These are phyloP conservation scores for Drosophila sulfurigaster DNA, from an alignment of 1,140 invertebrate species.

Conservation along the genomic window DNA sequence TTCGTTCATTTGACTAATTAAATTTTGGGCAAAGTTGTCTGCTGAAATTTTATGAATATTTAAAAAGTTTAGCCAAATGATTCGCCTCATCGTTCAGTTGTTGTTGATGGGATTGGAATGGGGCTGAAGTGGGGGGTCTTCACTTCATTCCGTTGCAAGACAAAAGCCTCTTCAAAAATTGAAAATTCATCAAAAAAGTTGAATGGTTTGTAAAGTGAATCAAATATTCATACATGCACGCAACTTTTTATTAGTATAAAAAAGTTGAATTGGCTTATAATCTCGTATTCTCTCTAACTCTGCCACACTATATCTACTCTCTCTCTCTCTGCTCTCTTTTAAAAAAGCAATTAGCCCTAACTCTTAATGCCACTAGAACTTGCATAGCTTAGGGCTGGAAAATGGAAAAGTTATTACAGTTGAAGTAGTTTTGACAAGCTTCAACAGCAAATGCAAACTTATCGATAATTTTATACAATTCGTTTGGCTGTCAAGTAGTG, in stretches of 20 bases:
- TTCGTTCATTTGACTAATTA: constrained; percentile 81
- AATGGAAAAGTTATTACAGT: constrained; percentile 18
- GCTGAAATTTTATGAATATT: constrained; percentile 80
- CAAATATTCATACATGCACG: constrained; percentile 76
- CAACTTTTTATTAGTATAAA: constrained; percentile 71
- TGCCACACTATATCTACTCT: background rate
- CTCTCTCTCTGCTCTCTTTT: constrained; percentile 12
- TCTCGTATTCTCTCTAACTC: constrained; percentile 8
- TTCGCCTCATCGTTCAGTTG: constrained; percentile 44
- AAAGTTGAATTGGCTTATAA: constrained; percentile 78
- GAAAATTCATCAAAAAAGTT: constrained; percentile 83
- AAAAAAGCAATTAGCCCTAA: constrained; percentile 70
- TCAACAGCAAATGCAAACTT: background rate
- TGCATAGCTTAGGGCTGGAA: constrained; percentile 11
- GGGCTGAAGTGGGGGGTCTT: background rate
- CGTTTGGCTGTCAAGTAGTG: background rate
- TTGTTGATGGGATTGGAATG: background rate
- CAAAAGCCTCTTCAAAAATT: constrained; percentile 74
- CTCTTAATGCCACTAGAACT: constrained; percentile 43
- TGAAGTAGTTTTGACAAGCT: constrained; percentile 11
- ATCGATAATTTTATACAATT: constrained; percentile 22
- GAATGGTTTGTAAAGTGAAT: constrained; percentile 72
- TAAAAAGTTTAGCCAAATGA: constrained; percentile 73
- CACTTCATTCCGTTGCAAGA: constrained; percentile 44
- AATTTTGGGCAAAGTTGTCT: constrained; percentile 70